Percentiles rank a stretch among this genome's conserved stretches.
These are phyloP conservation scores for Mycalesis mineus DNA, from an alignment of 2,888 invertebrate genomes.

Conservation along the genomic window DNA sequence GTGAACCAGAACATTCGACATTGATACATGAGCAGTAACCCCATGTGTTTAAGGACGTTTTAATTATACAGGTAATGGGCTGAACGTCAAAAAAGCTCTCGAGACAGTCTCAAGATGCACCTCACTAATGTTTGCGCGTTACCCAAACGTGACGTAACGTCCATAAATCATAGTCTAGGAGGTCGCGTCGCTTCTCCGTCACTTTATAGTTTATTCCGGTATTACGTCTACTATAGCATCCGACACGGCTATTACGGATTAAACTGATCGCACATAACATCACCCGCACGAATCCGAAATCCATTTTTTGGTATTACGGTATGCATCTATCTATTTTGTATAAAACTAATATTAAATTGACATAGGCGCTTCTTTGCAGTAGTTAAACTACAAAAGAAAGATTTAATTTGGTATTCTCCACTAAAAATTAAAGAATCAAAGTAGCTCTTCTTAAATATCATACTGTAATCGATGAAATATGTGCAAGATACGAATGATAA, in stretches of 20 bases:
- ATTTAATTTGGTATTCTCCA: too few species aligned
- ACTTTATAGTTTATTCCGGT: constrained; percentile 15
- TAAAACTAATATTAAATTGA: too few species aligned
- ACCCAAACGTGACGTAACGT: constrained; percentile 20
- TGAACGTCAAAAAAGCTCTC: constrained; percentile 15
- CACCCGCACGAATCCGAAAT: background rate
- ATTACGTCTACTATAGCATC: constrained; percentile 20
- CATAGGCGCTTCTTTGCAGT: too few species aligned
- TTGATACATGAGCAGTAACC: background rate
- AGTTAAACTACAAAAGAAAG: too few species aligned
- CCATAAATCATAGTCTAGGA: constrained; percentile 19
- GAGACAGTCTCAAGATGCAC: constrained; percentile 10
- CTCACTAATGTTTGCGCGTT: constrained; percentile 13
- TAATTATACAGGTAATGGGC: constrained; percentile 14
- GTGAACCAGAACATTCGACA: background rate
- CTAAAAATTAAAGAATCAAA: too few species aligned
- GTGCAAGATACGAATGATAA: too few species aligned
- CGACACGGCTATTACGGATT: constrained; percentile 12
- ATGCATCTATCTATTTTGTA: too few species aligned
- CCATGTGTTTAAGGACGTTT: constrained; percentile 7
- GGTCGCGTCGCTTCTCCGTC: constrained; percentile 7
- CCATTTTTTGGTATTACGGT: background rate
- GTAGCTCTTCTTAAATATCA: too few species aligned
- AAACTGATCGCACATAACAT: background rate
- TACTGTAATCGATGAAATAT: too few species aligned